Conservation (phyloP, 2,888 invertebrate species). For the Cheilosia variabilis region DNA sequence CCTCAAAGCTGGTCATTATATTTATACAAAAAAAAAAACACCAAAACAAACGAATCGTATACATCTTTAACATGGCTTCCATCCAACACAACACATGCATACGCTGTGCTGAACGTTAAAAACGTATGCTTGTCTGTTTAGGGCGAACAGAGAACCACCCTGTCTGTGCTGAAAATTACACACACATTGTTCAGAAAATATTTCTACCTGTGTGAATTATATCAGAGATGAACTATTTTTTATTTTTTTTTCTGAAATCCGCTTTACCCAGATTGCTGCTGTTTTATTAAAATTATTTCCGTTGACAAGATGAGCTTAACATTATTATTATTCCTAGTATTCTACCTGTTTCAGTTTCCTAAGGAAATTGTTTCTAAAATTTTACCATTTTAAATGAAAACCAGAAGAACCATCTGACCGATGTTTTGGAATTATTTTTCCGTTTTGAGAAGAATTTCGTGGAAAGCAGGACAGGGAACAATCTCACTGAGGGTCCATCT, state of each 20-base stretch:
- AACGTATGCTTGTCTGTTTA: no score
- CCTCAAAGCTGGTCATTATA: no score
- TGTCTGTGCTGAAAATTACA: conserved; percentile 58
- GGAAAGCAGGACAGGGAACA: no score
- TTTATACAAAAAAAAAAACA: not conserved
- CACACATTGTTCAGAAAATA: conserved; percentile 55
- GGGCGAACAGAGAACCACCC: no score
- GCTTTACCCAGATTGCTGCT: conserved; percentile 18
- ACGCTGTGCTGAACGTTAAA: not conserved
- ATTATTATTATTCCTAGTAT: not conserved
- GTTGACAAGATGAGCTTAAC: not conserved
- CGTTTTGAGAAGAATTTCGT: no score
- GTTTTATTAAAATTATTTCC: conserved; percentile 43
- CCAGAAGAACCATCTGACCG: no score
- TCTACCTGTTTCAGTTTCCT: not conserved
- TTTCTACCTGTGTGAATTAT: not conserved
- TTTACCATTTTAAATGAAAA: not conserved
- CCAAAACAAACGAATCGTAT: not conserved
- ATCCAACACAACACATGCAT: conserved; percentile 17
- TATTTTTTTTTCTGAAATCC: conserved; percentile 39
- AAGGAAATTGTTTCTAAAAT: conserved; percentile 2
- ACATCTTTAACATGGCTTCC: conserved; percentile 1
- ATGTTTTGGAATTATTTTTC: no score
- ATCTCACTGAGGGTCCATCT: no score
- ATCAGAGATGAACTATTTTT: conserved; percentile 9